Conservation (phyloP, 64 coral and sea anemone genomes). For the Trachythela sp. region DNA sequence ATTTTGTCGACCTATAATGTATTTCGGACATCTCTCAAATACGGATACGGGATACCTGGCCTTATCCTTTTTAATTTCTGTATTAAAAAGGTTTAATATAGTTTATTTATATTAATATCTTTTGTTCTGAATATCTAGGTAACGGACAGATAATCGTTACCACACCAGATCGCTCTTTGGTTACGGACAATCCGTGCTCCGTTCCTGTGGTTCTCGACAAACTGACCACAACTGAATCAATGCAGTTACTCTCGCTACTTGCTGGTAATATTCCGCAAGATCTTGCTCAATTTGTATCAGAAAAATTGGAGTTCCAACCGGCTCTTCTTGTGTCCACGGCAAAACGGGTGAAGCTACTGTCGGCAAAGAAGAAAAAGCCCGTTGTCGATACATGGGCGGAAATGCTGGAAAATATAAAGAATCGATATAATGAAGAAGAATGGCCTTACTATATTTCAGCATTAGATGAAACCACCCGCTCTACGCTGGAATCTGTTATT, state of each 20-base stretch:
- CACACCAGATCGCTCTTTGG: neutral
- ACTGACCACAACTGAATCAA: neutral
- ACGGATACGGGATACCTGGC: too few species aligned
- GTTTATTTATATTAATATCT: too few species aligned
- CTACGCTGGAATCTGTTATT: neutral
- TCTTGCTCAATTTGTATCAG: neutral
- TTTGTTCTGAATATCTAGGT: neutral
- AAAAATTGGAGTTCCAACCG: neutral
- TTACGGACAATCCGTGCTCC: neutral
- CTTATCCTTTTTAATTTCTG: too few species aligned
- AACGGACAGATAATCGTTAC: neutral
- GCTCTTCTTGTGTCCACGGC: neutral
- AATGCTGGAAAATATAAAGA: neutral
- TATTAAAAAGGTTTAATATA: too few species aligned
- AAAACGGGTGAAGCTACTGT: neutral
- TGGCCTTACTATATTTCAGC: neutral
- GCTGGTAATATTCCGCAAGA: neutral
- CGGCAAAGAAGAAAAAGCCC: neutral
- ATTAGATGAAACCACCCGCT: neutral
- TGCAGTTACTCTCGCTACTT: neutral
- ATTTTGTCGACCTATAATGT: too few species aligned
- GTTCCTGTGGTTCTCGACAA: neutral
- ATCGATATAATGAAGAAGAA: neutral
- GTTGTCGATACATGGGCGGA: neutral
- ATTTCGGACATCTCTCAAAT: too few species aligned